Evolutionary conservation across 2,113 vertebrate species (phyloP).

Genomic region (Pollachius pollachius): DNA sequence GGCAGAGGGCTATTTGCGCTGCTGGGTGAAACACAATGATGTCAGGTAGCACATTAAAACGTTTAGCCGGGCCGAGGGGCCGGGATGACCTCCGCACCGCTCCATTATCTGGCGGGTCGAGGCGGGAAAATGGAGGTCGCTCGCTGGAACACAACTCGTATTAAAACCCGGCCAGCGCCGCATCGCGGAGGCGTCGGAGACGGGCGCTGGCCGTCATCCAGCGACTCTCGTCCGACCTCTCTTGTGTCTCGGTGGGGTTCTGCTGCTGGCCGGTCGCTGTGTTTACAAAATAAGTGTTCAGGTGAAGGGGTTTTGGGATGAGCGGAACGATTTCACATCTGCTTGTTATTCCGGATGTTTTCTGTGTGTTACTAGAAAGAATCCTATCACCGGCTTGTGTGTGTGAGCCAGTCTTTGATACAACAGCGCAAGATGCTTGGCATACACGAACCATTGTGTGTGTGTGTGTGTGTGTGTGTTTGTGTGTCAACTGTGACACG

Average conservation of each 20-base stretch:
- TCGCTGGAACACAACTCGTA: slow-evolving; percentile 37
- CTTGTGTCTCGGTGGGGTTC: neutral
- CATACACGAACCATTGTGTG: neutral
- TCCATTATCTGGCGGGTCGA: slow-evolving; percentile 32
- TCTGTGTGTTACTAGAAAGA: too few relatives aligned
- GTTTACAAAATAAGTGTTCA: neutral
- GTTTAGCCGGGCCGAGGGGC: slow-evolving; percentile 39
- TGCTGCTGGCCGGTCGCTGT: neutral
- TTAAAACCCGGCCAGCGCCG: neutral
- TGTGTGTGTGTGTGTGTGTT: neutral
- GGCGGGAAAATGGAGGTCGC: slow-evolving; percentile 61
- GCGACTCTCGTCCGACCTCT: neutral
- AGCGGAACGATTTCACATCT: neutral
- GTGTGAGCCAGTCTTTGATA: too few relatives aligned
- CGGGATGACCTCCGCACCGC: slow-evolving; percentile 21
- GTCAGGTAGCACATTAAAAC: slow-evolving; percentile 52
- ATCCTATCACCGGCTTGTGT: too few relatives aligned
- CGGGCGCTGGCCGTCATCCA: neutral
- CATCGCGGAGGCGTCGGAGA: neutral
- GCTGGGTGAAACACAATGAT: slow-evolving; percentile 31
- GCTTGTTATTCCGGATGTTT: too few relatives aligned
- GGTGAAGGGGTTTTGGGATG: neutral
- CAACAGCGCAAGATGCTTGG: neutral
- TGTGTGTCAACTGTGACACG: too few relatives aligned
- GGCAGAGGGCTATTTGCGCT: slow-evolving; percentile 11